phyloP scores from a whole-genome alignment of 2,888 invertebrate species.

The Nemurella pictetii region DNA sequence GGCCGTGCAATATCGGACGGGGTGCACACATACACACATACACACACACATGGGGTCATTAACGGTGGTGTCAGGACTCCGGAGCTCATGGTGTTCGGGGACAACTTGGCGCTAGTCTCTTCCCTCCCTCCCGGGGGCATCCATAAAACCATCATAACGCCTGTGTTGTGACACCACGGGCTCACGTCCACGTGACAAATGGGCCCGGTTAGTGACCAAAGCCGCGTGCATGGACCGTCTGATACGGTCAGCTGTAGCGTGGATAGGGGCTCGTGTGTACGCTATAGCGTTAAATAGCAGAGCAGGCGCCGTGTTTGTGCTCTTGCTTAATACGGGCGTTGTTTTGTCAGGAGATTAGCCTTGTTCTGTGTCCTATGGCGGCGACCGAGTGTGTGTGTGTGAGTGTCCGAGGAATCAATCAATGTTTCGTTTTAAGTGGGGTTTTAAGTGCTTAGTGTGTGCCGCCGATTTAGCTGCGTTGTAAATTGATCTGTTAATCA shows the following conservation, averaged over 20 bases:
- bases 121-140: background rate
- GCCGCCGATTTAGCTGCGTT: background rate
- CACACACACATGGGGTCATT: background rate
- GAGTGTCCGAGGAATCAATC: background rate
- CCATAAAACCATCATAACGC: constrained; percentile 17
- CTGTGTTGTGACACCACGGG: constrained; percentile 13
- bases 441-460: background rate
- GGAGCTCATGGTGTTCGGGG: background rate
- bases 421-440: background rate
- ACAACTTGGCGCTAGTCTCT: too few species aligned
- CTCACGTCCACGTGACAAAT: constrained; percentile 20
- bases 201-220: constrained; percentile 10
- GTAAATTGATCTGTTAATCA: background rate
- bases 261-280: too few species aligned
- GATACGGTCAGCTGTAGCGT: too few species aligned
- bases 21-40: background rate
- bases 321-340: background rate
- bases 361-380: background rate
- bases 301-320: background rate
- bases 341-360: background rate
- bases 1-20: background rate
- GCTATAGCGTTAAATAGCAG: background rate
- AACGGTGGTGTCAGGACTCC: constrained; percentile 8
- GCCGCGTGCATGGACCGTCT: background rate
- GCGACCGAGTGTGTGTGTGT: background rate